phyloP scores from a whole-genome alignment of 92 coral and sea anemone genomes.

The Porites lobata region DNA sequence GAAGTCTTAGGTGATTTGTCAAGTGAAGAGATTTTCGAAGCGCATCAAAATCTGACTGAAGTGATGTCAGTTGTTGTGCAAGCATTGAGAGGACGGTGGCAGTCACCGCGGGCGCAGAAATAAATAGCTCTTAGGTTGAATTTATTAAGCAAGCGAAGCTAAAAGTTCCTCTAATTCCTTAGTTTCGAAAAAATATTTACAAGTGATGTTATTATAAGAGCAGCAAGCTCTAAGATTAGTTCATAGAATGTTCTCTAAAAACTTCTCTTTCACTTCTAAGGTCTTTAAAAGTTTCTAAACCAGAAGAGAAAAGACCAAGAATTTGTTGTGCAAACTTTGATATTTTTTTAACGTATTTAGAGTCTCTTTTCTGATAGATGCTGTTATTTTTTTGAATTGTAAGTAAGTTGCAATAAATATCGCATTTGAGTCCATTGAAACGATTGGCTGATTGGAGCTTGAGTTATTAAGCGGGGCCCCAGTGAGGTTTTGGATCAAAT shows the following conservation, averaged over 20 bases:
- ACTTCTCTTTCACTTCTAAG: background rate
- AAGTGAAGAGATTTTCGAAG: slow-evolving; percentile 82
- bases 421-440: background rate
- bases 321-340: background rate
- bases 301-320: background rate
- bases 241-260: background rate
- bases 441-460: too few relatives aligned
- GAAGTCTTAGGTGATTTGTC: slow-evolving; percentile 72
- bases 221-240: background rate
- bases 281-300: background rate
- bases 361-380: background rate
- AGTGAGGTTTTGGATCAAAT: too few relatives aligned
- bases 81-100: slow-evolving; percentile 66
- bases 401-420: slow-evolving; percentile 7
- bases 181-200: background rate
- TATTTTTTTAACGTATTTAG: background rate
- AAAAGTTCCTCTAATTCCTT: too few relatives aligned
- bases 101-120: slow-evolving; percentile 39
- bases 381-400: slow-evolving; percentile 2
- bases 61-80: slow-evolving; percentile 72
- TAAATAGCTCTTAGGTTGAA: background rate
- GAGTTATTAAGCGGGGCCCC: too few relatives aligned
- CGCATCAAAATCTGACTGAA: slow-evolving; percentile 78
- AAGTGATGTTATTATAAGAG: background rate
- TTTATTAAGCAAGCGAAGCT: background rate